A percentile compares a stretch with the other conserved stretches of the same genome.
phyloP scores from a whole-genome alignment of 2,888 invertebrate genomes.

The Salpingus planirostris region DNA sequence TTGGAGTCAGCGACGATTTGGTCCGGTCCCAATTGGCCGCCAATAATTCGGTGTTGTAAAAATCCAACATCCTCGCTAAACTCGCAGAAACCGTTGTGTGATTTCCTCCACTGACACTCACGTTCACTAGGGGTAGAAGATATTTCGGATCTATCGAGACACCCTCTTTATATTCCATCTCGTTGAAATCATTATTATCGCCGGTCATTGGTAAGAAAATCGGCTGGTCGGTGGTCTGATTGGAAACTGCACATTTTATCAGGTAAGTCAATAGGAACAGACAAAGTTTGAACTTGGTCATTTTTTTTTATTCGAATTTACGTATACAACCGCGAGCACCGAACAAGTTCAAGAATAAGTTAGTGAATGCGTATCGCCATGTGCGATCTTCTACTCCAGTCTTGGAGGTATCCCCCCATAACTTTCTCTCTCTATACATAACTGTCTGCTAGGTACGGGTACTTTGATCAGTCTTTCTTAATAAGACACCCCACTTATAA shows the following conservation, averaged over 20 bases:
- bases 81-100: slow-evolving; percentile 21
- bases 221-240: too few species aligned
- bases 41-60: slow-evolving; percentile 49
- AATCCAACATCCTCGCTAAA: slow-evolving; percentile 48
- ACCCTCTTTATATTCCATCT: slow-evolving; percentile 29
- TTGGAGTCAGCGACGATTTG: slow-evolving; percentile 43
- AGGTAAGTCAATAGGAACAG: too few species aligned
- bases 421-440: too few species aligned
- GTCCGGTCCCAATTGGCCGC: slow-evolving; percentile 48
- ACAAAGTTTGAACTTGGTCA: background rate
- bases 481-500: too few species aligned
- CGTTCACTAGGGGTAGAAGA: slow-evolving; percentile 23
- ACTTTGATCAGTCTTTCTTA: too few species aligned
- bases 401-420: too few species aligned
- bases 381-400: slow-evolving; percentile 6
- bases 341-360: slow-evolving; percentile 16
- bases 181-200: slow-evolving; percentile 8
- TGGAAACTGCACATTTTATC: too few species aligned
- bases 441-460: too few species aligned
- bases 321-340: too few species aligned
- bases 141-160: slow-evolving; percentile 24
- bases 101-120: slow-evolving; percentile 24
- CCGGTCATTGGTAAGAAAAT: too few species aligned
- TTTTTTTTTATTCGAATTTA: slow-evolving; percentile 13
- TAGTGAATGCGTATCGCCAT: slow-evolving; percentile 9